Conservation (phyloP, 2,797 vertebrate genomes). For the Atherinosoma microstoma region DNA sequence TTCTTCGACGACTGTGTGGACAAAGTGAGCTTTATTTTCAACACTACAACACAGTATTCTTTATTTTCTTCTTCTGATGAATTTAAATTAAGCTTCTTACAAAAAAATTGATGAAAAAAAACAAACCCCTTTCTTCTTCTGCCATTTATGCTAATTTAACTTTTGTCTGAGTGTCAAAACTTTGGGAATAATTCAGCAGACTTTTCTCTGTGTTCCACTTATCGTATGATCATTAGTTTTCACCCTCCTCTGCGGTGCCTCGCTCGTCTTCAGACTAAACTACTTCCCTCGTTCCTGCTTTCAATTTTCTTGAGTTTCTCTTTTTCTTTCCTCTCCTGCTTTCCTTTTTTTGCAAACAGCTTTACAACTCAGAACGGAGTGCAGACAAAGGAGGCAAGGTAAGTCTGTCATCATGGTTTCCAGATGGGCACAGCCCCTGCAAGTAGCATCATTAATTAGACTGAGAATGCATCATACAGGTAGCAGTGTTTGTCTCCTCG, state of each 20-base stretch:
- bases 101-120: neutral
- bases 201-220: neutral
- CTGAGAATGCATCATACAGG: neutral
- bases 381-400: constrained; percentile 82
- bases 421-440: constrained; percentile 8
- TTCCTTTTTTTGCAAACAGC: constrained; percentile 75
- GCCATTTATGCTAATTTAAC: neutral
- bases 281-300: constrained; percentile 14
- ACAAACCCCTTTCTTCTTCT: neutral
- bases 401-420: constrained; percentile 41
- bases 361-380: constrained; percentile 79
- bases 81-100: neutral
- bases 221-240: neutral
- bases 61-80: neutral
- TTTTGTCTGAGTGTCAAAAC: neutral
- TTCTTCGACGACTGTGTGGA: constrained; percentile 99
- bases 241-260: constrained; percentile 1
- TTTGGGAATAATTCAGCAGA: neutral
- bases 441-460: neutral
- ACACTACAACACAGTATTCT: neutral
- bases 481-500: neutral
- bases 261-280: neutral
- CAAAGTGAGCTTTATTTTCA: constrained; percentile 86
- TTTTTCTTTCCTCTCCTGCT: constrained; percentile 36
- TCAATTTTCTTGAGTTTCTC: constrained; percentile 22